These are phyloP conservation scores for Sisor rabdophorus DNA, from an alignment of 2,113 vertebrate genomes.

Conservation along the genomic window DNA sequence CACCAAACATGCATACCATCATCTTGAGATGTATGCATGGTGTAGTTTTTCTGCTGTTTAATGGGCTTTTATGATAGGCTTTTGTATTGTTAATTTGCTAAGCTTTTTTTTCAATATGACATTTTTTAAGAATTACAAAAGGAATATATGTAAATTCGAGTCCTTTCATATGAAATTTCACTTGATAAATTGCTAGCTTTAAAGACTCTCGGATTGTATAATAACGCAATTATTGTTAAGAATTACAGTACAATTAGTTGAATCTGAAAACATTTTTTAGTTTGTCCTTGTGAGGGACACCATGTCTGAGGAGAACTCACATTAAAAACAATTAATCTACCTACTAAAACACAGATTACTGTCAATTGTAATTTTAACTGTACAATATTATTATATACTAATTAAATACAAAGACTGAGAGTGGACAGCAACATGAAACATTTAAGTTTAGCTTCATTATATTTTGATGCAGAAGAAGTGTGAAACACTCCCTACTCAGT, in stretches of 20 bases:
- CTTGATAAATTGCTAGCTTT: too few species aligned
- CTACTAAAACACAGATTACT: neutral
- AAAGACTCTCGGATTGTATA: neutral
- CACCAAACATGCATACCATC: constrained; percentile 27
- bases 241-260: neutral
- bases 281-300: neutral
- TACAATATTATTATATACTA: neutral
- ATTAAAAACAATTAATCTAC: neutral
- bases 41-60: neutral
- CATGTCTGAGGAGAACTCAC: neutral
- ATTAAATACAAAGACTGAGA: neutral
- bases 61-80: neutral
- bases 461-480: neutral
- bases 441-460: neutral
- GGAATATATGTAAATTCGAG: neutral
- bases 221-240: neutral
- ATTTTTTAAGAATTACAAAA: neutral
- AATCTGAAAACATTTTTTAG: neutral
- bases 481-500: neutral
- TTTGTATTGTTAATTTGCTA: neutral
- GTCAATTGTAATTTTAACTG: neutral
- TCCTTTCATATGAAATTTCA: neutral
- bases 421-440: neutral
- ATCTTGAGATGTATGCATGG: too few species aligned
- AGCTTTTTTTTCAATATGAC: neutral